Evolutionary conservation across 2,888 invertebrate genomes (phyloP).

Genomic region (Plebejus melissa): DNA sequence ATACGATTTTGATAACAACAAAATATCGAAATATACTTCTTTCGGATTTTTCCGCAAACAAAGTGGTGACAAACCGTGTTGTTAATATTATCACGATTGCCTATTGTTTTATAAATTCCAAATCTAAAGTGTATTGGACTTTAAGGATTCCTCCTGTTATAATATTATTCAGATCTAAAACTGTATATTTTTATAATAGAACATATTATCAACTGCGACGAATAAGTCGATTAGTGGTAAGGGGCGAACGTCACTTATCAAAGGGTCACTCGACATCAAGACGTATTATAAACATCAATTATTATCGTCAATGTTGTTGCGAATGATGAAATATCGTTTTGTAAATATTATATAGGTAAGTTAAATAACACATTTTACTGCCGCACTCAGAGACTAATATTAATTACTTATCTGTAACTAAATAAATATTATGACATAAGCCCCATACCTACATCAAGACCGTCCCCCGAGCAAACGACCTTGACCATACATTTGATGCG

Average conservation of each 20-base stretch:
- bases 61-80: not conserved
- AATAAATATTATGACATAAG: no score
- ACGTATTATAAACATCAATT: conserved; percentile 7
- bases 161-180: not conserved
- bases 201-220: not conserved
- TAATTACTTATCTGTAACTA: no score
- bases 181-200: not conserved
- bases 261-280: conserved; percentile 29
- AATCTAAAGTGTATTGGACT: not conserved
- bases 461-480: no score
- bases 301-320: conserved; percentile 17
- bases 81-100: not conserved
- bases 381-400: not conserved
- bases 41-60: not conserved
- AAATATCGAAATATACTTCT: no score
- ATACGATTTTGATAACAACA: no score
- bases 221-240: not conserved
- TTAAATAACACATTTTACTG: not conserved
- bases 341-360: not conserved
- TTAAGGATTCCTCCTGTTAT: not conserved
- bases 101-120: not conserved
- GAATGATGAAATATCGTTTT: conserved; percentile 22
- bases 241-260: conserved; percentile 28
- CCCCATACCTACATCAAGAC: no score
- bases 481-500: no score